Conservation (phyloP, 1,140 invertebrate genomes). For the Drosophila rhopaloa region DNA sequence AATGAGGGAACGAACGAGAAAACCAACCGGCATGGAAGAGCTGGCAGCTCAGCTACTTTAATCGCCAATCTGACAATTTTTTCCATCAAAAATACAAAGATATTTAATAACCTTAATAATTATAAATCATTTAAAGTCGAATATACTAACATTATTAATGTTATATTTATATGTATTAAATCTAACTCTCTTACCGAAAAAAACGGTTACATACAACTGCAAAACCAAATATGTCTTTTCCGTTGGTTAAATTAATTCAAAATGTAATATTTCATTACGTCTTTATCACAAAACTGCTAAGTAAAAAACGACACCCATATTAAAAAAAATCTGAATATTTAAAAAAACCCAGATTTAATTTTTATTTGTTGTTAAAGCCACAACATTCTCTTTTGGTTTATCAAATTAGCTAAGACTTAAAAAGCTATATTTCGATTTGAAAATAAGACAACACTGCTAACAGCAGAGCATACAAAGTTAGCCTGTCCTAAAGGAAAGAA, state of each 20-base stretch:
- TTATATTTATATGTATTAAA: too few species aligned
- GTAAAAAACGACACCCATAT: too few species aligned
- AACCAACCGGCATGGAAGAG: constrained; percentile 3
- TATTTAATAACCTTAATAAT: neutral
- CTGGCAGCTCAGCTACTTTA: constrained; percentile 14
- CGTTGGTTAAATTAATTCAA: too few species aligned
- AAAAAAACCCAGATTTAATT: neutral
- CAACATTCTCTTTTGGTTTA: too few species aligned
- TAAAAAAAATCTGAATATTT: neutral
- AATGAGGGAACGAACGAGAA: constrained; percentile 41
- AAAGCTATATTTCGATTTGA: neutral
- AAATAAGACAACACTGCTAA: constrained; percentile 10
- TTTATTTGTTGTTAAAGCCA: too few species aligned
- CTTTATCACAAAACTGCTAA: too few species aligned
- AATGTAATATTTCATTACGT: too few species aligned
- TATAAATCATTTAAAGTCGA: too few species aligned
- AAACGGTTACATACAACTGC: too few species aligned
- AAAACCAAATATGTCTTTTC: too few species aligned
- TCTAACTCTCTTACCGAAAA: too few species aligned
- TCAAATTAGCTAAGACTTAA: neutral
- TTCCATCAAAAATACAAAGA: neutral
- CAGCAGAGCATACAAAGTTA: constrained; percentile 11
- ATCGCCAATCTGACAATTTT: neutral
- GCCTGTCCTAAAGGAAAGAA: constrained; percentile 6
- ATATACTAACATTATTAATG: too few species aligned